Conservation (phyloP, 2,888 invertebrate genomes). For the Agriopis aurantiaria region DNA sequence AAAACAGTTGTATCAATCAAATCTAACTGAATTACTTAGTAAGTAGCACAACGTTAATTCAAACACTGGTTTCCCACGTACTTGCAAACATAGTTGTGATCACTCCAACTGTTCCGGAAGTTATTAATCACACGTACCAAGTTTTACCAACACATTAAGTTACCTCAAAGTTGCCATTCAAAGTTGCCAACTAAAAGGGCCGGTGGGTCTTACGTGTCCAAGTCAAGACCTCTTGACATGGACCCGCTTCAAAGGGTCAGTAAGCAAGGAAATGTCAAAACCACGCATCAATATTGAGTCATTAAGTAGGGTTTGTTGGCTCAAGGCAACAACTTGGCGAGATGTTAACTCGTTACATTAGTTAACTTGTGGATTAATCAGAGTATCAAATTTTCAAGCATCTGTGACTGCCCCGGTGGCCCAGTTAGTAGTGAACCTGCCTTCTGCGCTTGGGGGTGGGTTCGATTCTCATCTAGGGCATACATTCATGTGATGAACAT, state of each 20-base stretch:
- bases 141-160: constrained; percentile 53
- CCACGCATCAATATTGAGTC: constrained; percentile 79
- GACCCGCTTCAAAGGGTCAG: constrained; percentile 65
- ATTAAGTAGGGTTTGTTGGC: constrained; percentile 72
- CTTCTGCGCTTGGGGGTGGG: too few species aligned
- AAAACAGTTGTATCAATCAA: too few species aligned
- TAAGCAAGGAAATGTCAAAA: constrained; percentile 77
- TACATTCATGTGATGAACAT: too few species aligned
- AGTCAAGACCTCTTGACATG: constrained; percentile 53
- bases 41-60: constrained; percentile 1
- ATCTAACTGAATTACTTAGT: background rate
- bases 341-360: constrained; percentile 59
- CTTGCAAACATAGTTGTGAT: constrained; percentile 23
- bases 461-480: too few species aligned
- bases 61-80: constrained; percentile 5
- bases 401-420: background rate
- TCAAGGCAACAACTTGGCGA: constrained; percentile 65
- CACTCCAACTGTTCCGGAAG: constrained; percentile 38
- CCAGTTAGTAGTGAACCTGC: too few species aligned
- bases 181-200: constrained; percentile 68
- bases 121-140: constrained; percentile 60
- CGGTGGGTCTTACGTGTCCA: constrained; percentile 46
- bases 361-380: constrained; percentile 65
- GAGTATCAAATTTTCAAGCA: constrained; percentile 47
- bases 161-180: constrained; percentile 60